Evolutionary conservation across 2,797 vertebrate genomes (phyloP).

Genomic region (Myotis planiceps): DNA sequence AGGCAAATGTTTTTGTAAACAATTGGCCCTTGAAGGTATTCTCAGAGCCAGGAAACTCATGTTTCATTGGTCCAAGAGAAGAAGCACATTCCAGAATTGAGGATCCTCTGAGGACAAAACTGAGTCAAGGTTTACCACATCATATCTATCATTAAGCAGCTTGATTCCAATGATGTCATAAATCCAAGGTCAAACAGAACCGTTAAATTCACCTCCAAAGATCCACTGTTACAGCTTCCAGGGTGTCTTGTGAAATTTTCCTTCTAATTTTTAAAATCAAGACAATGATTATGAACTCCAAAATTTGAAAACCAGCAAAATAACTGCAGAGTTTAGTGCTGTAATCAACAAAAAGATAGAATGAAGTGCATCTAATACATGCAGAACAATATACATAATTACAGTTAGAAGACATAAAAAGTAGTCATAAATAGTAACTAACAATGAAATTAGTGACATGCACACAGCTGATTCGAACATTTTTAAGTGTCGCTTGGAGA

Average conservation of each 20-base stretch:
- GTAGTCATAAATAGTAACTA: background rate
- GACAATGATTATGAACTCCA: background rate
- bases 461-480: background rate
- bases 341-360: background rate
- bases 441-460: background rate
- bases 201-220: background rate
- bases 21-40: background rate
- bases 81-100: conserved; percentile 54
- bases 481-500: background rate
- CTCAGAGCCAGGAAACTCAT: conserved; percentile 39
- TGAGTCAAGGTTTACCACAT: conserved; percentile 33
- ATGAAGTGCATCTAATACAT: background rate
- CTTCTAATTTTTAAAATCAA: conserved; percentile 7
- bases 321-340: background rate
- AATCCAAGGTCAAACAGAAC: conserved; percentile 16
- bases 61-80: conserved; percentile 53
- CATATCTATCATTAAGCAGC: background rate
- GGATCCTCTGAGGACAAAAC: conserved; percentile 58
- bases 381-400: background rate
- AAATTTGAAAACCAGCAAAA: background rate
- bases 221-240: background rate
- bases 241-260: background rate
- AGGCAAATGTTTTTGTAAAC: conserved; percentile 65
- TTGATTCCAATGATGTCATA: conserved; percentile 51
- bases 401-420: background rate